These are phyloP conservation scores for Lepidotrigona ventralis DNA, from an alignment of 1,140 invertebrate genomes.

Conservation along the genomic window DNA sequence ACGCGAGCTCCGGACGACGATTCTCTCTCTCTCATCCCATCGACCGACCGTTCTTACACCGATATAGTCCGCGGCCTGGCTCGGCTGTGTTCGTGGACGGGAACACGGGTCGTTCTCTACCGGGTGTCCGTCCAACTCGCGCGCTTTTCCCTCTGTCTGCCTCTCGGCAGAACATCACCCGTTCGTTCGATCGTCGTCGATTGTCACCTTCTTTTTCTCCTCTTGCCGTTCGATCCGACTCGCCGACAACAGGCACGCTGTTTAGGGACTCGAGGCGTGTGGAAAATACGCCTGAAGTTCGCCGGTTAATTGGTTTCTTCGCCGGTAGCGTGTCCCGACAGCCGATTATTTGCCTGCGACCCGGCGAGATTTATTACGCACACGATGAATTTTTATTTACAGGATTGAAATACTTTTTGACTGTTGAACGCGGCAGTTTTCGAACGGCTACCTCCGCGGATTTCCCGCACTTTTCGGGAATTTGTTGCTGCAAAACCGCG, in stretches of 20 bases:
- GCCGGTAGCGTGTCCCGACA: neutral
- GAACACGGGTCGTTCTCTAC: conserved; percentile 67
- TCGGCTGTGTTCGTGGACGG: conserved; percentile 72
- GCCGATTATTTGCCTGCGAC: conserved; percentile 22
- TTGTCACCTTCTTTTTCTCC: neutral
- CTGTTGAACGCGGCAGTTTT: neutral
- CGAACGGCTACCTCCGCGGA: neutral
- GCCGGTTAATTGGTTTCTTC: conserved; percentile 33
- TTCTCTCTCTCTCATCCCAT: conserved; percentile 78
- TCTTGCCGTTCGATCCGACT: neutral
- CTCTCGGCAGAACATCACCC: neutral
- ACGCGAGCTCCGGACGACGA: conserved; percentile 76
- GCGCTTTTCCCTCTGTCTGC: neutral
- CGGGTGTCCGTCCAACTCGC: conserved; percentile 57
- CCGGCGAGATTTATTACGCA: conserved; percentile 14
- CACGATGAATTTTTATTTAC: conserved; percentile 23
- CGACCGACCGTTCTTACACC: conserved; percentile 78
- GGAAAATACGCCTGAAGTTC: conserved; percentile 10
- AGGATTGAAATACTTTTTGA: neutral
- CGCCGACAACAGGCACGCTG: neutral
- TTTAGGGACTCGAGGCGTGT: neutral
- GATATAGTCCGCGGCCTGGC: conserved; percentile 74
- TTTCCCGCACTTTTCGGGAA: neutral
- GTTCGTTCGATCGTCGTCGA: neutral
- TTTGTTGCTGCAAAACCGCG: neutral